These are phyloP conservation scores for Mormoops blainvillei DNA, from an alignment of 2,113 vertebrate genomes.

Conservation along the genomic window DNA sequence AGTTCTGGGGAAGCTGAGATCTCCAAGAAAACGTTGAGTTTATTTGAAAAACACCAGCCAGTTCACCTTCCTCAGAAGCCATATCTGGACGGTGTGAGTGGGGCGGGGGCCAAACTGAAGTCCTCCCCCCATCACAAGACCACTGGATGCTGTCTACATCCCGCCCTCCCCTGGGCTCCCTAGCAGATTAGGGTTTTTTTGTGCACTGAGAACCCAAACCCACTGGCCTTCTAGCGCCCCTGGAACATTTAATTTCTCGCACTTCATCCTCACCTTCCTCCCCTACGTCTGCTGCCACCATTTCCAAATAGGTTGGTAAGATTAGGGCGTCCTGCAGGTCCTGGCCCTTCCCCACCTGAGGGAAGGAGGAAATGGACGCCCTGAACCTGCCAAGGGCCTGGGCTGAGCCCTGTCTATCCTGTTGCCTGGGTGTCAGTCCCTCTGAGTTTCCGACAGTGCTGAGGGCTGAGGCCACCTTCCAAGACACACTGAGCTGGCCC, in stretches of 20 bases:
- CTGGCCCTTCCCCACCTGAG: accelerated
- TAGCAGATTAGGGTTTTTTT: background rate
- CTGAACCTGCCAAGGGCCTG: background rate
- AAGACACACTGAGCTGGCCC: too few species aligned
- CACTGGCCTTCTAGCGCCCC: background rate
- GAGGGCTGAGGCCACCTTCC: background rate
- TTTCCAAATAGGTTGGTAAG: background rate
- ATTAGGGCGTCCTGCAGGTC: accelerated
- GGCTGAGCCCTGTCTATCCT: background rate
- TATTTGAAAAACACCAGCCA: background rate
- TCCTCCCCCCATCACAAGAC: background rate
- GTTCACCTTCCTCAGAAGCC: background rate
- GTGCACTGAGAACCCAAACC: constrained; percentile 7
- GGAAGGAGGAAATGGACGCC: background rate
- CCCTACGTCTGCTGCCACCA: accelerated
- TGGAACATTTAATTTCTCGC: background rate
- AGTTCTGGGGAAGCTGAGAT: background rate
- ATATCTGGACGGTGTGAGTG: background rate
- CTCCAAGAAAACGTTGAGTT: background rate
- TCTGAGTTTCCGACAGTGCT: background rate
- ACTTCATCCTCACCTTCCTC: too few species aligned
- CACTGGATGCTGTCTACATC: background rate
- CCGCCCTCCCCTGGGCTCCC: background rate
- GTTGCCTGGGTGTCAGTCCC: too few species aligned
- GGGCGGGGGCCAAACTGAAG: background rate